Conservation (phyloP, 2,888 invertebrate genomes). For the Prenolepis imparis region DNA sequence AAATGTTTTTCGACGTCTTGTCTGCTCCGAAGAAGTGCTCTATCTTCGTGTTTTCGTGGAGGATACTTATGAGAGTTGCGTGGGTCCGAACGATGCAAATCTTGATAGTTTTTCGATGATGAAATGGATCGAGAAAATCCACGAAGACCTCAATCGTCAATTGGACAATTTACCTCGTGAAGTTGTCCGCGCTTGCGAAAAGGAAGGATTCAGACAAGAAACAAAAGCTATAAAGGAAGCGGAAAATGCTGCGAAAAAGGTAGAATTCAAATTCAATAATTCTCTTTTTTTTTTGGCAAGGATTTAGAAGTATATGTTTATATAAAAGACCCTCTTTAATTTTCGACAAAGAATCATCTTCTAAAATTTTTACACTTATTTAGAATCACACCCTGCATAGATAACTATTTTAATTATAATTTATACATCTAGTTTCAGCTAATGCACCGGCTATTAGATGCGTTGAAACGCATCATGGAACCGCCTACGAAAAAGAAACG, state of each 20-base stretch:
- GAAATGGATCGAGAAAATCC: slow-evolving; percentile 87
- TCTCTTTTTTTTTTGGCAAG: background rate
- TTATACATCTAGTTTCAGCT: slow-evolving; percentile 75
- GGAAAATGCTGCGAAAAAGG: slow-evolving; percentile 88
- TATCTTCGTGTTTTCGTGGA: slow-evolving; percentile 89
- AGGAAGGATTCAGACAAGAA: slow-evolving; percentile 87
- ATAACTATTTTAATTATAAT: background rate
- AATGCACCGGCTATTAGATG: slow-evolving; percentile 78
- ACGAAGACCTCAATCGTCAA: slow-evolving; percentile 86
- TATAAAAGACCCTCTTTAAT: too few relatives aligned
- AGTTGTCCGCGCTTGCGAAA: slow-evolving; percentile 87
- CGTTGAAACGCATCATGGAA: slow-evolving; percentile 81
- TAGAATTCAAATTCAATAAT: slow-evolving; percentile 74
- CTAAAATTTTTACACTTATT: too few relatives aligned
- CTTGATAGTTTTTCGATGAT: slow-evolving; percentile 88
- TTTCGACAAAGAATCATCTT: too few relatives aligned
- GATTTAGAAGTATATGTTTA: too few relatives aligned
- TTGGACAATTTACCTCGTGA: slow-evolving; percentile 88
- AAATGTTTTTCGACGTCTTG: slow-evolving; percentile 88
- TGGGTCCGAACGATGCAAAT: slow-evolving; percentile 88
- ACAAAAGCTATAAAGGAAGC: slow-evolving; percentile 87
- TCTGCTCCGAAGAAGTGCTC: slow-evolving; percentile 88
- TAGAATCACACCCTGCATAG: too few relatives aligned
- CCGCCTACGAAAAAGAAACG: slow-evolving; percentile 75
- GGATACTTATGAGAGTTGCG: slow-evolving; percentile 89